phyloP scores from a whole-genome alignment of 2,888 invertebrate species.

The Orthosia cruda region DNA sequence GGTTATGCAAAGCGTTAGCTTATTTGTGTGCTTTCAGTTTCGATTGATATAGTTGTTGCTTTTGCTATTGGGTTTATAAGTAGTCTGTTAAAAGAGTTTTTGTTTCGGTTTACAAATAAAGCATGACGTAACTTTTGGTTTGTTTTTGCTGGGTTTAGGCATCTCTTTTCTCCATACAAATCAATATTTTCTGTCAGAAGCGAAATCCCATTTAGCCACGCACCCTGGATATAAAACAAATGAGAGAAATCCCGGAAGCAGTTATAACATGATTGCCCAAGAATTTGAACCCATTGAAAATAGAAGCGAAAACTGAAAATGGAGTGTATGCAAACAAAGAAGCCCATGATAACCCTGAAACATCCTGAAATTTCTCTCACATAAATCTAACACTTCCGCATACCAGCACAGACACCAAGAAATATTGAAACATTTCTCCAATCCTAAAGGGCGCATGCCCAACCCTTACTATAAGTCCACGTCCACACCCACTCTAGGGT shows the following conservation, averaged over 20 bases:
- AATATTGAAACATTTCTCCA: constrained; percentile 23
- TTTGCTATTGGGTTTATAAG: not conserved
- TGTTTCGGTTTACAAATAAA: not conserved
- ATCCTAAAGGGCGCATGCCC: constrained; percentile 57
- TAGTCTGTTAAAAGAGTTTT: not conserved
- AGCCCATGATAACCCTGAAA: not conserved
- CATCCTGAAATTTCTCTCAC: constrained; percentile 28
- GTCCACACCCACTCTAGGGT: constrained; percentile 76
- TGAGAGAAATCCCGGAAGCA: not conserved
- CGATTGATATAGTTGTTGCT: constrained; percentile 48
- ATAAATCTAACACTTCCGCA: constrained; percentile 59
- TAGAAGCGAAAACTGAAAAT: not conserved
- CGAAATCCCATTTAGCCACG: too few relatives aligned
- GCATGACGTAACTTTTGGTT: not conserved
- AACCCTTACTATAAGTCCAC: constrained; percentile 61
- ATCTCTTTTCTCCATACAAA: not conserved
- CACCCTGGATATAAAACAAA: not conserved
- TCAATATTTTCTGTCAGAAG: not conserved
- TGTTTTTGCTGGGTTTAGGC: not conserved
- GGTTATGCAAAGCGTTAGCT: constrained; percentile 55
- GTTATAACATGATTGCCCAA: not conserved
- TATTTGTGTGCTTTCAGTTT: constrained; percentile 64
- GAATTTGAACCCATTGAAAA: not conserved
- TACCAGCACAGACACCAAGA: constrained; percentile 22
- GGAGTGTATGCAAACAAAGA: not conserved